phyloP scores from a whole-genome alignment of 2,797 vertebrate genomes.

The Mormyrops attenuatus region DNA sequence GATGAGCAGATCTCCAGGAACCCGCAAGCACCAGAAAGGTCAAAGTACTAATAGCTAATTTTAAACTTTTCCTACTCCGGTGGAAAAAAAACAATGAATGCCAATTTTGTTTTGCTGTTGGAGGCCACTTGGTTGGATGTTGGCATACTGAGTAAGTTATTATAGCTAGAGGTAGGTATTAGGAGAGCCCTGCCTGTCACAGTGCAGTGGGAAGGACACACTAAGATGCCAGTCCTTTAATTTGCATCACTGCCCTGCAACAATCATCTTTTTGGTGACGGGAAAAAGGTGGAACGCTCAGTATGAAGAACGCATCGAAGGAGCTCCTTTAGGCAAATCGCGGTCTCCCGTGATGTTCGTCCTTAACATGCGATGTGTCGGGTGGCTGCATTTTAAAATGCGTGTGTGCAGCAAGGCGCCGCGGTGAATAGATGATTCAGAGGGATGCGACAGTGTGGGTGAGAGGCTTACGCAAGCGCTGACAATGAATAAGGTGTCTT shows the following conservation, averaged over 20 bases:
- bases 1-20: not conserved
- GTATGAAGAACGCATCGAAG: not conserved
- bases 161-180: not conserved
- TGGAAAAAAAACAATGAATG: not conserved
- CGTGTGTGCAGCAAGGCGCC: not conserved
- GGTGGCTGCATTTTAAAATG: not conserved
- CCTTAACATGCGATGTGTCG: not conserved
- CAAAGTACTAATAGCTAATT: not conserved
- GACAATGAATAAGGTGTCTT: not conserved
- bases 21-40: not conserved
- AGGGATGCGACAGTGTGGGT: not conserved
- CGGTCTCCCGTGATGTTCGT: not conserved
- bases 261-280: not conserved
- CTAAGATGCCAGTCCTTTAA: not conserved
- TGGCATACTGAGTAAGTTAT: not conserved
- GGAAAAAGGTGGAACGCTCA: not conserved
- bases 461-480: not conserved
- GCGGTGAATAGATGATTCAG: constrained; percentile 6
- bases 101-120: not conserved
- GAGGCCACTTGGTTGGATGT: not conserved
- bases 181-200: not conserved
- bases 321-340: not conserved
- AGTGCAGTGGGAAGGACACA: not conserved
- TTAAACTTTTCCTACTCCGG: not conserved
- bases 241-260: not conserved